A percentile compares a stretch with the other conserved stretches of the same genome.
Conservation (phyloP, 2,888 invertebrate genomes). For the Ommatoiulus sabulosus region DNA sequence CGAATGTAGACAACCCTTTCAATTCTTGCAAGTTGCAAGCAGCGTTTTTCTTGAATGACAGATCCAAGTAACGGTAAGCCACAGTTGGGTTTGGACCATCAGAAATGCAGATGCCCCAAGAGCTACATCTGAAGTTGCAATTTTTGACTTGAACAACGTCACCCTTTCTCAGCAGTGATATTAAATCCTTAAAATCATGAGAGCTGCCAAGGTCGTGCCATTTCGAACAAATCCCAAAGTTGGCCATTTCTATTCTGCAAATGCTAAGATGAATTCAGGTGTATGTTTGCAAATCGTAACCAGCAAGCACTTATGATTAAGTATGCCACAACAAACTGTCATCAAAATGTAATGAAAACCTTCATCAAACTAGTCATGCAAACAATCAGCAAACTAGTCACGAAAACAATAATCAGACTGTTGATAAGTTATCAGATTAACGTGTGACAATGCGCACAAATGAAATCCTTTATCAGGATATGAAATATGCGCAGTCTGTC, state of each 20-base stretch:
- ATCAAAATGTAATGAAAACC: too few relatives aligned
- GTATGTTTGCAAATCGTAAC: too few relatives aligned
- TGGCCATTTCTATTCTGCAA: neutral
- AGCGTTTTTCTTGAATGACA: neutral
- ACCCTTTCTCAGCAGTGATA: neutral
- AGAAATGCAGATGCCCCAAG: neutral
- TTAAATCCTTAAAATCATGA: neutral
- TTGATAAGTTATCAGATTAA: too few relatives aligned
- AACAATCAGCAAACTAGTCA: too few relatives aligned
- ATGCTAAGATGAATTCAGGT: too few relatives aligned
- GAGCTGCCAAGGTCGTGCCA: neutral
- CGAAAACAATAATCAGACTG: too few relatives aligned
- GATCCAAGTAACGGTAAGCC: neutral
- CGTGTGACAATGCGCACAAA: too few relatives aligned
- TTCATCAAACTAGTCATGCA: too few relatives aligned
- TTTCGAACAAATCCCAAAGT: neutral
- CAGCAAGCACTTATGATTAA: too few relatives aligned
- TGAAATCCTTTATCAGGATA: too few relatives aligned
- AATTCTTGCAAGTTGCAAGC: neutral
- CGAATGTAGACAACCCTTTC: neutral
- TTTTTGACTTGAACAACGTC: neutral
- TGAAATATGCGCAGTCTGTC: too few relatives aligned
- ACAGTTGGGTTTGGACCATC: neutral
- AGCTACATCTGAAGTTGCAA: neutral
- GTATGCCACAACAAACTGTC: too few relatives aligned